phyloP scores from a whole-genome alignment of 2,888 invertebrate species.

The Caenorhabditis macrosperma region DNA sequence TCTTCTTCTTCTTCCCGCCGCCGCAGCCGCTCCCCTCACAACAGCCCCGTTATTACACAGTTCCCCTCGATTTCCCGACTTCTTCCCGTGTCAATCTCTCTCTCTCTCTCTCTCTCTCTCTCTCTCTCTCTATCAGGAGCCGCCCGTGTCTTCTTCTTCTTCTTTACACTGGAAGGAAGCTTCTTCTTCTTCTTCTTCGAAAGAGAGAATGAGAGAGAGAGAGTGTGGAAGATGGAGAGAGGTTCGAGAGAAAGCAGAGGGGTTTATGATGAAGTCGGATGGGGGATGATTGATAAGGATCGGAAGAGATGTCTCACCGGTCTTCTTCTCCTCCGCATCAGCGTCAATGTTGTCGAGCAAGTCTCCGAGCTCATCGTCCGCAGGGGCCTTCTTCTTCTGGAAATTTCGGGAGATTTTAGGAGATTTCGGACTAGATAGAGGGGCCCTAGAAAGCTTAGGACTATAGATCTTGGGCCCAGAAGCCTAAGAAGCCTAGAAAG shows the following conservation, averaged over 20 bases:
- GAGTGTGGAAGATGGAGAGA: not conserved
- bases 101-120: not conserved
- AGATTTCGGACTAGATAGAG: not conserved
- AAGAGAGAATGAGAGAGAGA: not conserved
- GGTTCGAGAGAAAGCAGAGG: not conserved
- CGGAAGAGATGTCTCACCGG: slow-evolving; percentile 40
- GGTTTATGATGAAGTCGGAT: slow-evolving; percentile 40
- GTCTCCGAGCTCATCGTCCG: slow-evolving; percentile 72
- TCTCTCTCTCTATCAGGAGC: not conserved
- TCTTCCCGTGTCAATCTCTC: not conserved
- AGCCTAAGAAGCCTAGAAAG: no score
- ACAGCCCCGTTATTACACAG: slow-evolving; percentile 22
- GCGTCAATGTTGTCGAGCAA: slow-evolving; percentile 79
- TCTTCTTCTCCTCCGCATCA: slow-evolving; percentile 72
- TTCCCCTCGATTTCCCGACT: slow-evolving; percentile 12
- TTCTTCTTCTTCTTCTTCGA: not conserved
- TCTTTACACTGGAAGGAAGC: slow-evolving; percentile 12
- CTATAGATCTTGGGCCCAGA: not conserved
- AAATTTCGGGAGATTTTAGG: not conserved
- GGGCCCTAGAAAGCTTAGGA: no score
- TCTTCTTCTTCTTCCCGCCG: slow-evolving; percentile 4
- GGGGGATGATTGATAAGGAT: not conserved
- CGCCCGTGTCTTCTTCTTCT: not conserved
- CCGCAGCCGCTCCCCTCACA: not conserved
- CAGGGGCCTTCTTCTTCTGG: slow-evolving; percentile 58